Base-by-base conservation (phyloP, 64 coral and sea anemone species). In the Stylophora pistillata region DNA sequence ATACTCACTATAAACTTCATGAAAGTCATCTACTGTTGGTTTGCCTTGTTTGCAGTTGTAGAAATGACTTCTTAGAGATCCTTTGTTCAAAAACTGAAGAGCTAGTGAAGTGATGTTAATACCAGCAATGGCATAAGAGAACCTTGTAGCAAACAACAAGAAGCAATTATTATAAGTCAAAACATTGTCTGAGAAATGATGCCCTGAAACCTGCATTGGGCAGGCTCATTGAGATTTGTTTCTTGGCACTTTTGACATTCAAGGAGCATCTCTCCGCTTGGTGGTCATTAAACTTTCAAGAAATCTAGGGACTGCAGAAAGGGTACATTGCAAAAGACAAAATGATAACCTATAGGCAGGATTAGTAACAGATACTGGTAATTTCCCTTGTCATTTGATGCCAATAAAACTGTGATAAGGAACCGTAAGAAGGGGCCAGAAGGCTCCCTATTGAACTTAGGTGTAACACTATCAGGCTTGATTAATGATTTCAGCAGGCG, bases 1-100 rank as follows among this genome's bases (percentile, higher is more conserved):
- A 14, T 58, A 94, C 96, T 95, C 81, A 98, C 96, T 95, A 73
- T 93, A 98, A 73, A 98, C 87, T 74, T 98, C 84, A 84, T 98
- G 93, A 70, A 98, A 98, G 73, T 95, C 96, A 28, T 64, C 90
- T 3, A 95, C 55, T n/a, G 82, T 88, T 63, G 96, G 93, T 88
- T 76, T 90, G 14, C 78, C 86, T 18, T 92, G 93, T 20, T 89
- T 98, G 53, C 59, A 59, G 62, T 98, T 95, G 68, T 98, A 98
- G 81, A 98, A 98, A 77, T 98, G 96, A 78, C 66, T 92, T 57
- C 83, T 95, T 18, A 98, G 80, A 72, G 74, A 78, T 55, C 93
- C 96, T 73, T 88, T 71, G 80, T 93, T 93, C 30, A 98, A 30
- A 59, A 98, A 85, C 27, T 87, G 59, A 29, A 81, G 87, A 56